phyloP scores from a whole-genome alignment of 2,888 invertebrate species.

The Lutraria lutraria region DNA sequence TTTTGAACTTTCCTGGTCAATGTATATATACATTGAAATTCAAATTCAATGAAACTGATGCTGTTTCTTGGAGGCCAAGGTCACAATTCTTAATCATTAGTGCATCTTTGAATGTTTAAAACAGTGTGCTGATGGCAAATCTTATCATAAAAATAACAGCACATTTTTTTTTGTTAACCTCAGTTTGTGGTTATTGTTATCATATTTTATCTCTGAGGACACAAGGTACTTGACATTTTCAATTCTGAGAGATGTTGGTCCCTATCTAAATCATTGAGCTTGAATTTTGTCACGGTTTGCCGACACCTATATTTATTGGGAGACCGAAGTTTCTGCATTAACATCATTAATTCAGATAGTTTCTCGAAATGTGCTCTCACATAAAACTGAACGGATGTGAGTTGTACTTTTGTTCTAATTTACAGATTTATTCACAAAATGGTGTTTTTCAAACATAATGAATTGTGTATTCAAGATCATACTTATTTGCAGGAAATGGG shows the following conservation, averaged over 20 bases:
- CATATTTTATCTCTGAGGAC: too few species aligned
- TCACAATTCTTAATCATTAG: background rate
- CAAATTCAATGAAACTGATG: background rate
- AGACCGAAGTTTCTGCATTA: background rate
- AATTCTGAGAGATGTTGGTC: background rate
- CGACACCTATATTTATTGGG: background rate
- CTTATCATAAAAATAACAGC: too few species aligned
- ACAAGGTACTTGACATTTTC: background rate
- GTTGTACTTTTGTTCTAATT: conserved; percentile 15
- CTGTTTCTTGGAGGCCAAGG: background rate
- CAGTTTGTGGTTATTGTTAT: too few species aligned
- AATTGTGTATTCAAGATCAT: background rate
- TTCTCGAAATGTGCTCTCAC: conserved; percentile 14
- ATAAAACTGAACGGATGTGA: background rate
- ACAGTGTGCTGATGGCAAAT: too few species aligned
- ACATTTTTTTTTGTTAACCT: too few species aligned
- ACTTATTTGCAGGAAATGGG: background rate
- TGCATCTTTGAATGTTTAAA: background rate
- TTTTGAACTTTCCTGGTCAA: too few species aligned
- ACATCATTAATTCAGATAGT: background rate
- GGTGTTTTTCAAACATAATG: background rate
- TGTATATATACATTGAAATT: too few species aligned
- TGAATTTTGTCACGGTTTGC: conserved; percentile 1
- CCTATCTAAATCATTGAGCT: background rate
- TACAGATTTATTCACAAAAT: background rate